phyloP scores from a whole-genome alignment of 2,888 invertebrate species.

The Cryptus armator region DNA sequence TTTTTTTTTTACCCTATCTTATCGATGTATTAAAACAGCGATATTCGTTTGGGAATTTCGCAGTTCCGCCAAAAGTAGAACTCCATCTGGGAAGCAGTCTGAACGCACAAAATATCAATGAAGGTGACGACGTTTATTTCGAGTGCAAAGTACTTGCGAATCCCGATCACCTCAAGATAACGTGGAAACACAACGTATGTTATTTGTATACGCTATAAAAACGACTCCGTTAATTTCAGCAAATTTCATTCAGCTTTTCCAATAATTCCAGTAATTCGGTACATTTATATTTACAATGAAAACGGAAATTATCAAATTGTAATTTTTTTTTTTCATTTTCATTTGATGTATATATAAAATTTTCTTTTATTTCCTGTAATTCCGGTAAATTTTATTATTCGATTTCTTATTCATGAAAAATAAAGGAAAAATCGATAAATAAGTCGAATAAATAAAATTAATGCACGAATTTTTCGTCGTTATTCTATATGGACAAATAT shows the following conservation, averaged over 20 bases:
- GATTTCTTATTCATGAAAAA: too few relatives aligned
- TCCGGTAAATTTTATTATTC: too few relatives aligned
- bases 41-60: conserved; percentile 13
- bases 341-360: too few relatives aligned
- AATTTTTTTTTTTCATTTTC: too few relatives aligned
- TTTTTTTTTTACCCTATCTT: too few relatives aligned
- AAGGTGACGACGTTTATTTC: conserved; percentile 93
- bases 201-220: conserved; percentile 39
- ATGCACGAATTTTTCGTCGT: neutral
- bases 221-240: neutral
- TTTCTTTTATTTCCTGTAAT: too few relatives aligned
- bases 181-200: conserved; percentile 92
- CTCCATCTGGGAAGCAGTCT: conserved; percentile 91
- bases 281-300: too few relatives aligned
- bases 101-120: conserved; percentile 92
- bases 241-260: too few relatives aligned
- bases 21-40: too few relatives aligned
- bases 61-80: conserved; percentile 91
- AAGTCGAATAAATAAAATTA: neutral
- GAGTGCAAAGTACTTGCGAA: conserved; percentile 92
- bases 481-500: conserved; percentile 89
- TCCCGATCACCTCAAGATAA: conserved; percentile 91
- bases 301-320: too few relatives aligned
- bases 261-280: too few relatives aligned
- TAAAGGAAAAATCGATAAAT: neutral